These are phyloP conservation scores for Procambarus virginalis DNA, from an alignment of 1,140 invertebrate genomes.

Conservation along the genomic window DNA sequence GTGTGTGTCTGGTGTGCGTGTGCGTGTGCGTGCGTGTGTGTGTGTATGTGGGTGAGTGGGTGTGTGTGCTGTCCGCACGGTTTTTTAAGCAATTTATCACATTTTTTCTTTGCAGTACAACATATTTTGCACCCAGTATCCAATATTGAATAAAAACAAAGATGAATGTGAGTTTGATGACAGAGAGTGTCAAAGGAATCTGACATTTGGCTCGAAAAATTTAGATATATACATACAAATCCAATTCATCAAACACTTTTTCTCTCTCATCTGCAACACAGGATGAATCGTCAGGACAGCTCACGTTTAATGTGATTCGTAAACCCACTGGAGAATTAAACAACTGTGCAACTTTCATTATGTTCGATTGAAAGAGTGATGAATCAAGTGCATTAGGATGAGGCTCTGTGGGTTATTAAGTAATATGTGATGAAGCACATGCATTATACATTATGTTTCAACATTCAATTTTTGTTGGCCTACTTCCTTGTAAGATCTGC, in stretches of 20 bases:
- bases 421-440: no score
- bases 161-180: background rate
- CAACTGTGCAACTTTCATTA: background rate
- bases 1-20: background rate
- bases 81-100: background rate
- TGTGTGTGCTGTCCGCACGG: background rate
- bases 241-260: background rate
- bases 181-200: background rate
- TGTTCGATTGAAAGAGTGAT: background rate
- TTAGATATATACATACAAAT: background rate
- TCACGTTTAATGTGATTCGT: background rate
- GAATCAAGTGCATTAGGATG: background rate
- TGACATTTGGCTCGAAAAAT: background rate
- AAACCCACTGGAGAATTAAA: background rate
- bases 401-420: no score
- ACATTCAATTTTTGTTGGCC: no score
- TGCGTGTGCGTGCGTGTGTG: background rate
- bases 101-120: background rate
- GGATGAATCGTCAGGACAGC: background rate
- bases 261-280: background rate
- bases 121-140: background rate
- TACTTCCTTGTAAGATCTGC: no score
- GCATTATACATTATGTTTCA: no score
- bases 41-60: background rate
- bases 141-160: slow-evolving; percentile 1